Evolutionary conservation across 2,113 vertebrate species (phyloP).

Genomic region (Apaloderma vittatum): DNA sequence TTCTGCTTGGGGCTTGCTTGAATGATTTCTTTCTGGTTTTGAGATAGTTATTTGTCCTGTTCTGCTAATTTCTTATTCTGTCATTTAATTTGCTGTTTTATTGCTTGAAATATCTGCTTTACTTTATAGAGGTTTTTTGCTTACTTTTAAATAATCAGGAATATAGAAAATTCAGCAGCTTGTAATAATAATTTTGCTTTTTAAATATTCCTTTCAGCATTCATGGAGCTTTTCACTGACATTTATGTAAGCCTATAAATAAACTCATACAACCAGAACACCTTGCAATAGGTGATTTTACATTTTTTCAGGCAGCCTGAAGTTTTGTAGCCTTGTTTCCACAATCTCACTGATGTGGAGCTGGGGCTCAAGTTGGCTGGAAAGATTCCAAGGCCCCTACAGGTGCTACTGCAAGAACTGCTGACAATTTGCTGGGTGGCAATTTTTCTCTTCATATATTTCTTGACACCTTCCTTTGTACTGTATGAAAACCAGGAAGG

Average conservation of each 20-base stretch:
- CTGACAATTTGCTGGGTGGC: background rate
- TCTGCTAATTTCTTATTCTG: background rate
- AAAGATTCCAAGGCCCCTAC: background rate
- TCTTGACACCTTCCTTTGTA: background rate
- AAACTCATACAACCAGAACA: background rate
- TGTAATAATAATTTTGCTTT: background rate
- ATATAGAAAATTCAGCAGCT: background rate
- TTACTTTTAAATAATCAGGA: background rate
- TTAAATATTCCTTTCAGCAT: background rate
- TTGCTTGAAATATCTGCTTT: background rate
- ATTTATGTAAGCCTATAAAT: conserved; percentile 8
- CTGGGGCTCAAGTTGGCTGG: background rate
- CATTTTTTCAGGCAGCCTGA: background rate
- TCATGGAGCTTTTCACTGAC: background rate
- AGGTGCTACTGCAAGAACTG: background rate
- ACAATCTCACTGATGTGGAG: accelerated
- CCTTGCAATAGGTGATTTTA: background rate
- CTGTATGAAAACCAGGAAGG: accelerated
- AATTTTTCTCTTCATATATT: background rate
- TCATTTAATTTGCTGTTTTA: background rate
- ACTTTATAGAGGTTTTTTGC: background rate
- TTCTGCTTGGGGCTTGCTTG: background rate
- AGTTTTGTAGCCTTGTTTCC: background rate
- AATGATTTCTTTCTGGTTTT: background rate
- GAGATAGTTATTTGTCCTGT: background rate